phyloP scores from a whole-genome alignment of 2,888 invertebrate genomes.

The Byasa hedistus region DNA sequence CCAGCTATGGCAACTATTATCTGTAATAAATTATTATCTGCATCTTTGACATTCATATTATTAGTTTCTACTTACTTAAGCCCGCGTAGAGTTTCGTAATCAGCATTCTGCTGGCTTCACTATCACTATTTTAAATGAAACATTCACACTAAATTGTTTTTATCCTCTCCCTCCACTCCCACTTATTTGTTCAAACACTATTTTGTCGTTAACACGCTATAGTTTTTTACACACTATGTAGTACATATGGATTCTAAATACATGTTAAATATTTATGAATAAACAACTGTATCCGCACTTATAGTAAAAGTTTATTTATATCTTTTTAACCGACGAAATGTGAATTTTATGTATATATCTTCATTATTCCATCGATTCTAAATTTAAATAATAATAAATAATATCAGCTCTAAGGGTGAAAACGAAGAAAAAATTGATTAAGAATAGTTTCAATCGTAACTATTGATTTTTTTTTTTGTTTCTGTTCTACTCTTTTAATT shows the following conservation, averaged over 20 bases:
- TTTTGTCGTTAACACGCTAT: constrained; percentile 8
- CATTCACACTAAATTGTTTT: not conserved
- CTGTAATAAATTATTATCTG: too few species aligned
- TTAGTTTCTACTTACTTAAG: constrained; percentile 35
- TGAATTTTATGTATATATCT: not conserved
- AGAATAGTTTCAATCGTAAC: too few species aligned
- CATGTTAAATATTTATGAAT: not conserved
- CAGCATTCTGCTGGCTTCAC: constrained; percentile 52
- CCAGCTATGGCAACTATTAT: not conserved
- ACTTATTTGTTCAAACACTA: not conserved
- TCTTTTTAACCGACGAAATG: not conserved
- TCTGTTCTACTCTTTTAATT: too few species aligned
- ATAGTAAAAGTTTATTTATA: too few species aligned
- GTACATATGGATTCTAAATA: not conserved
- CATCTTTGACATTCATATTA: not conserved
- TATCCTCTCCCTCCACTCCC: not conserved
- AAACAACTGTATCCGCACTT: not conserved
- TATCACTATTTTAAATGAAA: constrained; percentile 35
- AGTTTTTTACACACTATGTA: not conserved
- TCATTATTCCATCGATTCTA: too few species aligned
- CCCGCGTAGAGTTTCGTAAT: constrained; percentile 33
- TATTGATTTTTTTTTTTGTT: too few species aligned
- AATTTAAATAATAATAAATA: too few species aligned
- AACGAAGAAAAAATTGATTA: too few species aligned
- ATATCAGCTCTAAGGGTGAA: too few species aligned